Evolutionary conservation across 2,113 vertebrate species (phyloP), one percentile per base, ranked within the genome.

Genomic region (Myotis brandtii): DNA sequence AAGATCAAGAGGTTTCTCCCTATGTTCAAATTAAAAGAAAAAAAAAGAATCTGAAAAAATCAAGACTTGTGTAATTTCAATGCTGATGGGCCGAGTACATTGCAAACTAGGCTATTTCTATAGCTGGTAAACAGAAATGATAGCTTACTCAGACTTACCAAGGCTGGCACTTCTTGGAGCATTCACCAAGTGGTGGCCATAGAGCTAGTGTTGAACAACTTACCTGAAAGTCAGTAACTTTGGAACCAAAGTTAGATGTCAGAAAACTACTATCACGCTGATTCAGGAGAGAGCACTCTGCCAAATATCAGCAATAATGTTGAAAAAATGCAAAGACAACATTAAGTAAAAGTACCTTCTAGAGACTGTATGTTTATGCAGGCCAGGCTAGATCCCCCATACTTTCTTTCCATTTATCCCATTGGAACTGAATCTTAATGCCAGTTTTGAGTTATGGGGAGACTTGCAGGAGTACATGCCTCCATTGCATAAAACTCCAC

Each of bases 1-100:
- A 75, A 32, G 40, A 72, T 72, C 43, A 25, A 32, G 32, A 54
- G 27, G 5, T 84, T 95, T 80, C 13, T 54, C 9, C 52, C 20
- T 13, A 48, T 46, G 30, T 2, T 69, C 34, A 85, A 91, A 81
- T 93, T 84, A n/a, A 83, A 67, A 83, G 10, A 67, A 83, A 14
- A 25, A 59, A 84, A 91, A 59, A 4, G 52, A 50, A 83, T 37
- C 13, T 48, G 81, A n/a, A 32, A 73, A 18, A n/a, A 50, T 27
- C 1, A 67, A 40, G 9, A 75, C 37, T 52, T 62, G 7, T 32
- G 46, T 20, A 46, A 62, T 87, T 67, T 91, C 40, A 37, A 1
- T 72, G 69, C 30, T 62, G 56, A n/a, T 25, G 80, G 48, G 11
- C 12, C 34, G 9, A n/a, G 14, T 27, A 54, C n/a, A 69, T 80